A percentile compares a stretch with the other conserved stretches of the same genome.
Conservation (phyloP, 1,140 invertebrate genomes). For the Eulimnadia texana region DNA sequence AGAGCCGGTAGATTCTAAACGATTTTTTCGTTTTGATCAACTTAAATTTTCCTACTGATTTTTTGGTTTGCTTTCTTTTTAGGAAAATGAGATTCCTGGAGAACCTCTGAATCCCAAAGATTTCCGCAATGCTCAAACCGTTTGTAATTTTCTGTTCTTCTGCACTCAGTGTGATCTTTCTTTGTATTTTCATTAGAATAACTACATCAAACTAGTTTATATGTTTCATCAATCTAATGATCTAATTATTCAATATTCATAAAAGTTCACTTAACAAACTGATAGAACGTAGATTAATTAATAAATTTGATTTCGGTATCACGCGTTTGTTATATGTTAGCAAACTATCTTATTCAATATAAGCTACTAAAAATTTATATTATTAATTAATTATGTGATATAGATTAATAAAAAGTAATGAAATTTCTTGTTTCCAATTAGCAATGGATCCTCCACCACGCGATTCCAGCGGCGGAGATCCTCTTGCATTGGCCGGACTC, state of each 20-base stretch:
- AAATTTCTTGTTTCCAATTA: not conserved
- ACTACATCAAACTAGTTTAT: not conserved
- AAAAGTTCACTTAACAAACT: not conserved
- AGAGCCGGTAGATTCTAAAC: no score
- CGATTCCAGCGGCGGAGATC: conserved; percentile 19
- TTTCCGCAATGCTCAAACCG: conserved; percentile 23
- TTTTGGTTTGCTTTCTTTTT: no score
- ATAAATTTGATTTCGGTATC: not conserved
- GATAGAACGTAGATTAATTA: not conserved
- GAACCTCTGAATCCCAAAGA: conserved; percentile 24
- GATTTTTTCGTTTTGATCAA: no score
- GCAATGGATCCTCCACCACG: conserved; percentile 12
- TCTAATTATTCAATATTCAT: not conserved
- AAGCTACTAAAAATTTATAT: no score
- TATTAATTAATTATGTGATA: not conserved
- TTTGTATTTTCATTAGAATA: not conserved
- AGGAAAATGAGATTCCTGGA: conserved; percentile 23
- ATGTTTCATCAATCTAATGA: not conserved
- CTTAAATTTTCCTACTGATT: no score
- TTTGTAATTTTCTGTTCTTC: conserved; percentile 18
- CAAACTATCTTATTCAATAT: not conserved
- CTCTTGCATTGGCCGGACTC: conserved; percentile 27
- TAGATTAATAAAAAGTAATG: not conserved
- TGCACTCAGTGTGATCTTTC: not conserved
- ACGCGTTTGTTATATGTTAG: not conserved